Conservation (phyloP, 1,140 invertebrate species). For the Drosophila tropicalis region DNA sequence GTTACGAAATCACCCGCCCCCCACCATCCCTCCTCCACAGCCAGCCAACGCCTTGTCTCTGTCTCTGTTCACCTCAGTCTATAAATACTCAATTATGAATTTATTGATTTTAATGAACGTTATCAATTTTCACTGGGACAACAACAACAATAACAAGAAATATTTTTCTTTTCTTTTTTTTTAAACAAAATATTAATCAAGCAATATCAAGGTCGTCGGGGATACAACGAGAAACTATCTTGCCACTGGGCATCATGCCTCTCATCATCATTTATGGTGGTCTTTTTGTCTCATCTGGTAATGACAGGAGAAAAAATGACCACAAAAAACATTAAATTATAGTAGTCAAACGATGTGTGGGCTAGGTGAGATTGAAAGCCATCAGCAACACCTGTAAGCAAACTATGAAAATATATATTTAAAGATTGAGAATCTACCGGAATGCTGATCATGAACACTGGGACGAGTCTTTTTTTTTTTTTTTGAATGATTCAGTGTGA, state of each 20-base stretch:
- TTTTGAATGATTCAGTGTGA: too few species aligned
- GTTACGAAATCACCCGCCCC: too few species aligned
- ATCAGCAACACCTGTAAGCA: constrained; percentile 35
- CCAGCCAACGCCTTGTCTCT: neutral
- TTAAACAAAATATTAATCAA: neutral
- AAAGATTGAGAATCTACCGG: constrained; percentile 11
- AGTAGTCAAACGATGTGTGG: constrained; percentile 19
- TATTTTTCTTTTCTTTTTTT: too few species aligned
- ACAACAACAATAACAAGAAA: constrained; percentile 27
- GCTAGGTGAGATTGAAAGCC: constrained; percentile 34
- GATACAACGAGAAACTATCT: neutral
- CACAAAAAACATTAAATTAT: constrained; percentile 2
- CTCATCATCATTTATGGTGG: constrained; percentile 8
- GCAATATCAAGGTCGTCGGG: neutral
- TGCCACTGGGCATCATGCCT: neutral
- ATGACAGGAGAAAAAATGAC: too few species aligned
- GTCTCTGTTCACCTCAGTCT: neutral
- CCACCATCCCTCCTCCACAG: too few species aligned
- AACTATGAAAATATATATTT: neutral
- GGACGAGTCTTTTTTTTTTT: too few species aligned
- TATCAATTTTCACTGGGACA: constrained; percentile 67
- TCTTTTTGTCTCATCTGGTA: too few species aligned
- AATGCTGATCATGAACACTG: neutral
- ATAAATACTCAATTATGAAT: constrained; percentile 73
- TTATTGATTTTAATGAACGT: constrained; percentile 78